A percentile compares a stretch with the other conserved stretches of the same genome.
These are phyloP conservation scores for Poecilia picta DNA, from an alignment of 2,797 vertebrate genomes.

Conservation along the genomic window DNA sequence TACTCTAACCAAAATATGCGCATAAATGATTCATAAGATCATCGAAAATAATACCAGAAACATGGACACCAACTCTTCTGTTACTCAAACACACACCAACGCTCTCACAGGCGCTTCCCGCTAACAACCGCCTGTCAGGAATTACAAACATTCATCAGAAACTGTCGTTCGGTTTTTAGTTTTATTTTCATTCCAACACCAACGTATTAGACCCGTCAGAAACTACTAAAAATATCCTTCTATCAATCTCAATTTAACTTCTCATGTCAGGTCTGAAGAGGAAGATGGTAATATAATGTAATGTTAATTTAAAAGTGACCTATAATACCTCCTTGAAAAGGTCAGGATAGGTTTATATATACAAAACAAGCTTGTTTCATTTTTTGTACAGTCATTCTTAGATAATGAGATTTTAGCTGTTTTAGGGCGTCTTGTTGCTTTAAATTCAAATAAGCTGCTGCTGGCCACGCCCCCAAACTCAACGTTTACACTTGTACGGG, in stretches of 20 bases:
- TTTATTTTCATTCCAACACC: background rate
- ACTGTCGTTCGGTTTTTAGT: conserved; percentile 9
- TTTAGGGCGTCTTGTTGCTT: too few species aligned
- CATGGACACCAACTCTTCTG: conserved; percentile 19
- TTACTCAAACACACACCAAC: conserved; percentile 11
- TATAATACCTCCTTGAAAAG: too few species aligned
- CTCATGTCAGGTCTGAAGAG: conserved; percentile 14
- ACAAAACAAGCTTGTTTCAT: too few species aligned
- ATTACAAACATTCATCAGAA: conserved; percentile 50
- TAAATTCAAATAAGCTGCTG: too few species aligned
- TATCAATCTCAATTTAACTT: conserved; percentile 19
- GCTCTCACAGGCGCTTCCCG: conserved; percentile 28
- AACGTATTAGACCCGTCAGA: conserved; percentile 6
- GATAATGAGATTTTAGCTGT: too few species aligned
- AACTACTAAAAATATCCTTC: conserved; percentile 5
- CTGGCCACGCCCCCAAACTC: too few species aligned
- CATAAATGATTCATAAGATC: conserved; percentile 55
- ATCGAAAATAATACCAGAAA: conserved; percentile 50
- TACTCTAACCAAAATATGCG: conserved; percentile 45
- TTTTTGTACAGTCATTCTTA: too few species aligned
- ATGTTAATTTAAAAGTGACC: background rate
- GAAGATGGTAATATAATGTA: background rate
- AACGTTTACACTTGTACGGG: too few species aligned
- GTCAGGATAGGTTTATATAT: too few species aligned
- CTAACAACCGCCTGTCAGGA: conserved; percentile 35